Percentiles rank a stretch among this genome's conserved stretches.
phyloP scores from a whole-genome alignment of 2,888 invertebrate species.

The Epistrophe eligans region DNA sequence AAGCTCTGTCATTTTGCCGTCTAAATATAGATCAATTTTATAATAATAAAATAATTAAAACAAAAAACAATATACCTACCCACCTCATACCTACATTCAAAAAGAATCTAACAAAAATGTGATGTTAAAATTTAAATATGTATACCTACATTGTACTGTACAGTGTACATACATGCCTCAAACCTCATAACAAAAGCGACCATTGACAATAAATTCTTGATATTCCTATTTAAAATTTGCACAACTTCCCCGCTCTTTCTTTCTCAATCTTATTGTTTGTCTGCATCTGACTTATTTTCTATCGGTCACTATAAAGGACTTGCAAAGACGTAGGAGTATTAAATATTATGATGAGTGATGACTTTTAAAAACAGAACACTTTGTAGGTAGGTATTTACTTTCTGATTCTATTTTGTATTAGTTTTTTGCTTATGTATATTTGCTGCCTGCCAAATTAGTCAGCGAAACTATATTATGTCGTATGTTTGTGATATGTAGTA shows the following conservation, averaged over 20 bases:
- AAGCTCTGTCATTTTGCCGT: background rate
- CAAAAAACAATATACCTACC: background rate
- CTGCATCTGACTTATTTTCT: background rate
- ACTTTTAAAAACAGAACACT: background rate
- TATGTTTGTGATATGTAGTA: too few relatives aligned
- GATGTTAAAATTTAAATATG: background rate
- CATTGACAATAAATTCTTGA: background rate
- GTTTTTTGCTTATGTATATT: background rate
- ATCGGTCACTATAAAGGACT: background rate
- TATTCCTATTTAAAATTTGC: slow-evolving; percentile 3
- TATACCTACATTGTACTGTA: too few relatives aligned
- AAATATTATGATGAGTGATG: slow-evolving; percentile 3
- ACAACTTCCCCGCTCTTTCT: background rate
- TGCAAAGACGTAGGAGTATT: slow-evolving; percentile 10
- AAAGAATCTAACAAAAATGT: background rate
- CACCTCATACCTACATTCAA: background rate
- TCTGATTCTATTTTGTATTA: background rate
- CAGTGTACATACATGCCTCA: too few relatives aligned
- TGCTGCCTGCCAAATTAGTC: background rate
- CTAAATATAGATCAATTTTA: background rate
- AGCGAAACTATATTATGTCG: background rate
- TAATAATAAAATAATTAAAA: background rate
- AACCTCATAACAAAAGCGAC: background rate
- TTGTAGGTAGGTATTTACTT: slow-evolving; percentile 1
- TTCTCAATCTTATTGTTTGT: background rate